These are phyloP conservation scores for Apodemus agrarius DNA, from an alignment of 2,797 vertebrate species.

Conservation along the genomic window DNA sequence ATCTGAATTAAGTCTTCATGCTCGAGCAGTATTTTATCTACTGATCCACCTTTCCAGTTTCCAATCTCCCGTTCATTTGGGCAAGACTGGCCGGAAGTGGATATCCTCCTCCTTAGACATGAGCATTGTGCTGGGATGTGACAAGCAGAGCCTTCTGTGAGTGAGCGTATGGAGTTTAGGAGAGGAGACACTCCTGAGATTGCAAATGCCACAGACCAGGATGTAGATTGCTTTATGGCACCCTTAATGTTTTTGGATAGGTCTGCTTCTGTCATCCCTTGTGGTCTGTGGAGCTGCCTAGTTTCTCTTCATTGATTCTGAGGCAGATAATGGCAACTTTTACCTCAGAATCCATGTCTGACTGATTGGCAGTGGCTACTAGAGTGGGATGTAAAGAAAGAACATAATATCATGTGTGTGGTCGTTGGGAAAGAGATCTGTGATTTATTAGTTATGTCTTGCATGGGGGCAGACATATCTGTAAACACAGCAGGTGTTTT, in stretches of 20 bases:
- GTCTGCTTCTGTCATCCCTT: background rate
- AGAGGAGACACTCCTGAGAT: background rate
- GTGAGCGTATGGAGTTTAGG: background rate
- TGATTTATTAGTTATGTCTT: conserved; percentile 71
- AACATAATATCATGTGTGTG: background rate
- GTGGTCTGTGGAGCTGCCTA: conserved; percentile 9
- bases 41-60: background rate
- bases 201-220: background rate
- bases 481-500: conserved; percentile 57
- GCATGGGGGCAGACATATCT: background rate
- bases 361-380: conserved; percentile 50
- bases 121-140: background rate
- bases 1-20: background rate
- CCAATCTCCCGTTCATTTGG: background rate
- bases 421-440: conserved; percentile 65
- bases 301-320: background rate
- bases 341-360: background rate
- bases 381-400: conserved; percentile 27
- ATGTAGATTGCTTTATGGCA: background rate
- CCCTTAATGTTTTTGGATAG: background rate
- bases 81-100: background rate
- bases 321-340: conserved; percentile 44
- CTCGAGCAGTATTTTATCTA: background rate
- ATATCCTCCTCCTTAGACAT: background rate
- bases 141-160: background rate